Conservation (phyloP, 2,888 invertebrate genomes). For the Drosophila atripex region DNA sequence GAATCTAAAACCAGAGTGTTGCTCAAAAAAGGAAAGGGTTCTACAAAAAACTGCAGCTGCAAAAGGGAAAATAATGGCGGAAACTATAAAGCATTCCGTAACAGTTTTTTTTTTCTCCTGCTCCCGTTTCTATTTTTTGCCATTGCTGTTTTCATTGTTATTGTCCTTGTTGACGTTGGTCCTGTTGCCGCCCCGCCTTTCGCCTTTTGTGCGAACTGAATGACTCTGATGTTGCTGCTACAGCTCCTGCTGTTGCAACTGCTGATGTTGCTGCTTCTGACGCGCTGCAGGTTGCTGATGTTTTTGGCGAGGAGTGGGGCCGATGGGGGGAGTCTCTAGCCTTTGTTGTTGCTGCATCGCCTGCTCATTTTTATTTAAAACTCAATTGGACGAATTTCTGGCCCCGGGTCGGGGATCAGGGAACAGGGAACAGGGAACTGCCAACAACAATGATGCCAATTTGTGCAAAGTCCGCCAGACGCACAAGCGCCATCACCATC, state of each 20-base stretch:
- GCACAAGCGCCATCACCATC: conserved; percentile 34
- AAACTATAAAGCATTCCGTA: conserved; percentile 72
- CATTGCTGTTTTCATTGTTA: conserved; percentile 53
- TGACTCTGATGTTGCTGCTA: conserved; percentile 44
- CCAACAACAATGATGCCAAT: conserved; percentile 53
- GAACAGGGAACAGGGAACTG: conserved; percentile 20
- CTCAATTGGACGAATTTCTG: conserved; percentile 46
- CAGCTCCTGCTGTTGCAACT: conserved; percentile 31
- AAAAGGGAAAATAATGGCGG: conserved; percentile 53
- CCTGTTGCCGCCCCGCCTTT: conserved; percentile 48
- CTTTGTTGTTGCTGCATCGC: conserved; percentile 32
- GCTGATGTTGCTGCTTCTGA: conserved; percentile 43
- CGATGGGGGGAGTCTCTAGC: conserved; percentile 12
- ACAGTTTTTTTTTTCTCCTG: conserved; percentile 52
- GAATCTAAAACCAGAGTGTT: conserved; percentile 26
- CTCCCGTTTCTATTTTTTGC: conserved; percentile 62
- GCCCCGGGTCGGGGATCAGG: conserved; percentile 35
- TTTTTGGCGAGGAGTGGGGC: conserved; percentile 20
- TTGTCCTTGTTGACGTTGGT: conserved; percentile 52
- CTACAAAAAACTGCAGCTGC: conserved; percentile 53
- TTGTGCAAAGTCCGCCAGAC: conserved; percentile 37
- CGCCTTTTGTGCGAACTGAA: conserved; percentile 62
- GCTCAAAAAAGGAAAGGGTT: conserved; percentile 22
- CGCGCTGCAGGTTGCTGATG: conserved; percentile 46
- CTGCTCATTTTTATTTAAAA: conserved; percentile 51